These are phyloP conservation scores for Saxidomus purpurata DNA, from an alignment of 1,140 invertebrate species.

Conservation along the genomic window DNA sequence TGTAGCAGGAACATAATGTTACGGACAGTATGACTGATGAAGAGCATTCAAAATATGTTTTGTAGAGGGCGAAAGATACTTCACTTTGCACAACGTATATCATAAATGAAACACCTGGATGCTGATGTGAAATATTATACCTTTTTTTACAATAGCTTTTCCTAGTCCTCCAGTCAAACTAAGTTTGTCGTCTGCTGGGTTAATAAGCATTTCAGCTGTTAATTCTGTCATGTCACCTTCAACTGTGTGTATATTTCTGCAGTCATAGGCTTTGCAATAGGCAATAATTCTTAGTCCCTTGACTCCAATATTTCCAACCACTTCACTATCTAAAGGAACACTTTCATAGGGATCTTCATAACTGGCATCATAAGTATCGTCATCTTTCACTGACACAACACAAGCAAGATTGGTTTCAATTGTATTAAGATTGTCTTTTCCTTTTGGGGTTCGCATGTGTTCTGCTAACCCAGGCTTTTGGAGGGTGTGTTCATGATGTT, in stretches of 20 bases:
- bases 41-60: no score
- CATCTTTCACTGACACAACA: background rate
- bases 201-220: conserved; percentile 36
- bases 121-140: background rate
- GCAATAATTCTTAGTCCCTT: conserved; percentile 13
- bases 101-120: background rate
- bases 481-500: background rate
- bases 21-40: no score
- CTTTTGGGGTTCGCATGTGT: conserved; percentile 36
- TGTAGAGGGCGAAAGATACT: no score
- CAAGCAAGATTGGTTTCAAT: background rate
- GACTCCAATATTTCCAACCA: background rate
- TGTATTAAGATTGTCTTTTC: conserved; percentile 9
- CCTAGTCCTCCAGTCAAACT: conserved; percentile 47
- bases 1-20: no score
- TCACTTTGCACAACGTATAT: no score
- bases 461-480: conserved; percentile 11
- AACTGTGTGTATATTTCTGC: background rate
- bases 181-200: conserved; percentile 51
- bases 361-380: background rate
- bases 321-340: background rate
- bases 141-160: conserved; percentile 43
- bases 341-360: background rate
- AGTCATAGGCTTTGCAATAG: conserved; percentile 13
- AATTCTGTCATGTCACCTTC: conserved; percentile 47